Evolutionary conservation across 2,888 invertebrate species (phyloP), one percentile per base, ranked within the genome.

Genomic region (Cinara cedri): DNA sequence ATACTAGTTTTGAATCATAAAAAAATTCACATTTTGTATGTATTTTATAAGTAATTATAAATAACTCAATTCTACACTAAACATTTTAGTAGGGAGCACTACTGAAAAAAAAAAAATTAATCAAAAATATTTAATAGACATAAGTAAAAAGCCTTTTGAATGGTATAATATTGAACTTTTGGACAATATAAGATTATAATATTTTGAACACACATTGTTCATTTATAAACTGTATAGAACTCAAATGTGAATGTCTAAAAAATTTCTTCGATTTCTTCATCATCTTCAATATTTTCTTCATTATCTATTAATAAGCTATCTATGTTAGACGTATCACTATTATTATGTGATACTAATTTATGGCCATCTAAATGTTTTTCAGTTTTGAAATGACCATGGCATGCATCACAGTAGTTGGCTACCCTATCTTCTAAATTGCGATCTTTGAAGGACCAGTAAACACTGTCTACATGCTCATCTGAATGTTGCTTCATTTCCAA

Each of bases 221-320:
- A 72, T 51, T 62, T 62, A 16, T 4, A 72, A 72, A n/a, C n/a
- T n/a, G n/a, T n/a, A n/a, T n/a, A n/a, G n/a, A n/a, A n/a, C n/a
- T n/a, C n/a, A n/a, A n/a, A n/a, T n/a, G n/a, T 57, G 10, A 51
- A 34, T 34, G 42, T 10, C 42, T 70, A 78, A 78, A 78, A 78
- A 19, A 78, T 68, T 78, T 78, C 78, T 78, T 78, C 78, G 60
- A 78, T 70, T 21, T 78, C 78, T 78, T 78, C 78, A 70, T 78
- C 68, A 8, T 78, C 78, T 42, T 70, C 78, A 19, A 78, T 68
- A 24, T 70, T 78, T 49, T 70, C 57, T 51, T 78, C 78, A 42
- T 70, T 78, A 44, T 78, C 70, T 16, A 60, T 6, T 60, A 70
- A 51, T 9, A 70, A 51, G 13, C 78, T 78, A 60, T 78, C 78